Base-by-base conservation (phyloP, 2,113 vertebrate species). In the Engraulis encrasicolus region DNA sequence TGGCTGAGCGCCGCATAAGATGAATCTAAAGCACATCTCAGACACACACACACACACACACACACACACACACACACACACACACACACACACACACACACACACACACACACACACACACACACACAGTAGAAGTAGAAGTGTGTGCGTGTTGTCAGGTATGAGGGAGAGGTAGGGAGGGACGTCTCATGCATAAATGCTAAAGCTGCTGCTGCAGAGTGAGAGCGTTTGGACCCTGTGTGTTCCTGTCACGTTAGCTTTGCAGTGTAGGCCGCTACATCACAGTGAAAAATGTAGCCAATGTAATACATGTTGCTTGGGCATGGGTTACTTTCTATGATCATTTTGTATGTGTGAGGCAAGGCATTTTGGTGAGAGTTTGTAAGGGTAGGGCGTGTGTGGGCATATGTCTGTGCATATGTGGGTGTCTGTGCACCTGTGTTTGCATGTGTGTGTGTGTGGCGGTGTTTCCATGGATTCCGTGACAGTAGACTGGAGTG, bases 1-100 rank as follows among this genome's bases (percentile, higher is more conserved):
- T 74, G 66, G 31, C 66, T 74, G 23, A 34, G 66, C 34, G 66
- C 66, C 31, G 27, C 66, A 74, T 74, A 74, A 74, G 66, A 74
- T 74, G 66, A 74, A 74, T 74, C 27, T 34, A 74, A 34, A 74
- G 66, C 27, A 74, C 31, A 34, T 14, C 27, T 31, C 58, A 27
- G n/a, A 61, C 58, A 27, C 58, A 61, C 58, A 6, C 23, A 61
- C 58, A 27, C 23, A 61, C 20, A 6, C 23, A 61, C 58, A 27
- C 58, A 71, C 61, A 31, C 61, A 71, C 23, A 11, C 0, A 31
- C 27, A 34, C 7, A 4, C 66, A 34, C 27, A 74, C 23, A 31
- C 14, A 34, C 27, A 14, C 54, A 58, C 54, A 23, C 20, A 58
- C 19, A 23, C 20, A 58, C 20, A 4, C 54, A 58, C 54, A 23